These are phyloP conservation scores for Macropodus opercularis DNA, from an alignment of 2,797 vertebrate species.

Conservation along the genomic window DNA sequence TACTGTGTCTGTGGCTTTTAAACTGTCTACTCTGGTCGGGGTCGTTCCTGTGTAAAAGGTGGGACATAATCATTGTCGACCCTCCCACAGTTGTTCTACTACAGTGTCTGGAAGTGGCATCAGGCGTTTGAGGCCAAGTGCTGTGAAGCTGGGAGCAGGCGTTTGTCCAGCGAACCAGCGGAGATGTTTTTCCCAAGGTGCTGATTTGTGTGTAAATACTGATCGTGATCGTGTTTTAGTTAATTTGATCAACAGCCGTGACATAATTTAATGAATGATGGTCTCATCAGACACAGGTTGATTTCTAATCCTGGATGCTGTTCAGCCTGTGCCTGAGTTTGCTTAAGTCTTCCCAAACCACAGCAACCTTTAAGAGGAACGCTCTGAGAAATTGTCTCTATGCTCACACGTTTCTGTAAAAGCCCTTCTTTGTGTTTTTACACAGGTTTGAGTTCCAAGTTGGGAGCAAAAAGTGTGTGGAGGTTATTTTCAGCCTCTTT, in stretches of 20 bases:
- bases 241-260: too few species aligned
- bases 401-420: conserved; percentile 14
- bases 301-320: too few species aligned
- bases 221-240: too few species aligned
- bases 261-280: too few species aligned
- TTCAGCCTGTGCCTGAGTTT: conserved; percentile 14
- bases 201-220: too few species aligned
- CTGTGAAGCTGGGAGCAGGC: background rate
- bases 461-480: conserved; percentile 13
- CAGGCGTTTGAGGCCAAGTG: too few species aligned
- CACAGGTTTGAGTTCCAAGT: background rate
- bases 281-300: too few species aligned
- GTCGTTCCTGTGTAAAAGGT: background rate
- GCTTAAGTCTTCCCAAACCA: conserved; percentile 14
- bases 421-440: conserved; percentile 28
- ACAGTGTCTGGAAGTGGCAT: background rate
- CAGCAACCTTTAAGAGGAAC: background rate
- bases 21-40: too few species aligned
- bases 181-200: too few species aligned
- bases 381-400: background rate
- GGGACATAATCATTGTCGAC: too few species aligned
- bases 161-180: too few species aligned
- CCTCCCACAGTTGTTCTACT: background rate
- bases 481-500: conserved; percentile 42
- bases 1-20: too few species aligned